Evolutionary conservation across 2,113 vertebrate genomes (phyloP), one percentile per base, ranked within the genome.

Genomic region (Recurvirostra avosetta): DNA sequence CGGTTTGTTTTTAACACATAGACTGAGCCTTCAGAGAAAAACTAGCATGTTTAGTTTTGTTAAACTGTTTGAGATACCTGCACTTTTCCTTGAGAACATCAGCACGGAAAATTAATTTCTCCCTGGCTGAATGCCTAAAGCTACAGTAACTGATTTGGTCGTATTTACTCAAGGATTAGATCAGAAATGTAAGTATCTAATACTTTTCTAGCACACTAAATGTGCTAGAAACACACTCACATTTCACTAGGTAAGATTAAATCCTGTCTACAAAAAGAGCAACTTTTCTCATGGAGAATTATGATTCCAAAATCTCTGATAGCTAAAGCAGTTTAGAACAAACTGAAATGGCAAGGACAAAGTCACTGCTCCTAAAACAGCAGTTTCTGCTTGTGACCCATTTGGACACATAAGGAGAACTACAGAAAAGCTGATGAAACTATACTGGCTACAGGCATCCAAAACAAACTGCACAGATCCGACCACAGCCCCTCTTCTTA

Each of bases 121-220:
- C 71, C 26, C 49, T 94, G 86, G 86, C 53, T 79, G 13, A 81
- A 41, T 52, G 87, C 84, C 92, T 92, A 95, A 88, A 88, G 29
- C 72, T 86, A 77, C 73, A 91, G 74, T 68, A 70, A 75, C 40
- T 43, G 66, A 82, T 90, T 90, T 75, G 53, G 78, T 75, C 0
- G 0, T 94, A 55, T 92, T 95, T 96, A 88, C 9, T 19, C 25
- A 89, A 90, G 55, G 71, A 87, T 90, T 88, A 88, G 77, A 80
- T 88, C 74, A 92, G 81, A 90, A 83, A 68, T 84, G 61, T 2
- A 80, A n/a, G 41, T 71, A 81, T 41, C 23, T 72, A 82, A 68
- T 45, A 78, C 23, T 88, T 85, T 71, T 82, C 78, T 56, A 91
- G 36, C 13, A 84, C 30, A 82, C 20, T 79, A 76, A 75, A 79